These are phyloP conservation scores for Drosophila asahinai DNA, from an alignment of 1,140 invertebrate species.

Conservation along the genomic window DNA sequence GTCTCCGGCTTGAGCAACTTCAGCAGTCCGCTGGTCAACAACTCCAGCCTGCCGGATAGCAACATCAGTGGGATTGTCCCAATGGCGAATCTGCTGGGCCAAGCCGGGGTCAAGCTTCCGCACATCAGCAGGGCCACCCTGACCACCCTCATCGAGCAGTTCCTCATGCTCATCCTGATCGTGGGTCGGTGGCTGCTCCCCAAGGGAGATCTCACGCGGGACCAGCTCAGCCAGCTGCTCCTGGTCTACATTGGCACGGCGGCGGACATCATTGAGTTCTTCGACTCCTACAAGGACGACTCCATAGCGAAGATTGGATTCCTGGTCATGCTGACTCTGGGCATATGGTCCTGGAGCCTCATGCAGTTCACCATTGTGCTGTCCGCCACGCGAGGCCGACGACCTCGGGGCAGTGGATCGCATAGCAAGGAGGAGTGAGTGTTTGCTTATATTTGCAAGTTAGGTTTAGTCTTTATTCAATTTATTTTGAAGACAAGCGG, in stretches of 20 bases:
- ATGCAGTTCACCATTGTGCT: slow-evolving; percentile 96
- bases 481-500: slow-evolving; percentile 58
- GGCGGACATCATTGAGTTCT: slow-evolving; percentile 98
- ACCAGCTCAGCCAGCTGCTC: slow-evolving; percentile 96
- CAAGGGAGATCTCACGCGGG: slow-evolving; percentile 94
- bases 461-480: too few relatives aligned
- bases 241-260: slow-evolving; percentile 94
- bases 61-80: slow-evolving; percentile 86
- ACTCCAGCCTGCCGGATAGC: slow-evolving; percentile 2
- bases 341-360: slow-evolving; percentile 95
- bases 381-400: slow-evolving; percentile 93
- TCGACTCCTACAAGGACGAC: slow-evolving; percentile 96
- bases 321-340: slow-evolving; percentile 91
- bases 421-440: slow-evolving; percentile 74
- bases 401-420: slow-evolving; percentile 75
- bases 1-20: slow-evolving; percentile 31
- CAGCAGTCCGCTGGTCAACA: slow-evolving; percentile 79
- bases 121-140: slow-evolving; percentile 89
- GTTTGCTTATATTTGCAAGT: not conserved
- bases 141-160: slow-evolving; percentile 95
- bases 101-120: slow-evolving; percentile 69
- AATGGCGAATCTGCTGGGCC: slow-evolving; percentile 62
- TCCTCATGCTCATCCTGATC: slow-evolving; percentile 94
- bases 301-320: slow-evolving; percentile 90
- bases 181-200: slow-evolving; percentile 95